phyloP scores from a whole-genome alignment of 1,140 invertebrate species.

The Dendrolimus punctatus region DNA sequence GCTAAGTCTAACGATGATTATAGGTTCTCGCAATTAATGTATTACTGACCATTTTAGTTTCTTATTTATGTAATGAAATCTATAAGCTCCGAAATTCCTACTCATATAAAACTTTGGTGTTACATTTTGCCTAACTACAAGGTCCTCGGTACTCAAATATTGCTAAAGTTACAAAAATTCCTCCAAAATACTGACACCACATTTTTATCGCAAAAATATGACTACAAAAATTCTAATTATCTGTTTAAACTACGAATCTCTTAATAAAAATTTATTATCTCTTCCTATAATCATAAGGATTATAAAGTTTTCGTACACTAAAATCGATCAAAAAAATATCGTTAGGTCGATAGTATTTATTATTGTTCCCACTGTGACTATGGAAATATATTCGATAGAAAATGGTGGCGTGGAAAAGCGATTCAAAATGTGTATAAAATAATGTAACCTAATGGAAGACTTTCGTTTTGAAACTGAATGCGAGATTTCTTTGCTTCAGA shows the following conservation, averaged over 20 bases:
- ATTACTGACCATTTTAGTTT: slow-evolving; percentile 3
- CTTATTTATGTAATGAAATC: slow-evolving; percentile 4
- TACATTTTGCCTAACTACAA: slow-evolving; percentile 56
- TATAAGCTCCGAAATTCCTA: slow-evolving; percentile 55
- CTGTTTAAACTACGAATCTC: slow-evolving; percentile 36
- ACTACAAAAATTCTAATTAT: slow-evolving; percentile 56
- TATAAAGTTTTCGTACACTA: slow-evolving; percentile 13
- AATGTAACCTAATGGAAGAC: slow-evolving; percentile 68
- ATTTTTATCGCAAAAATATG: slow-evolving; percentile 55
- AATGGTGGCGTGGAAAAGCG: slow-evolving; percentile 10
- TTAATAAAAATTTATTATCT: slow-evolving; percentile 30
- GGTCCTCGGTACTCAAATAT: slow-evolving; percentile 40
- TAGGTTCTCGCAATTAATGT: slow-evolving; percentile 2
- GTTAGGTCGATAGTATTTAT: slow-evolving; percentile 41
- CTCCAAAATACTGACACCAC: slow-evolving; percentile 63
- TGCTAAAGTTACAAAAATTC: slow-evolving; percentile 43
- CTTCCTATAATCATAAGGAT: slow-evolving; percentile 20
- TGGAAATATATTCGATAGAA: slow-evolving; percentile 21
- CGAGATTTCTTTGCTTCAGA: slow-evolving; percentile 10
- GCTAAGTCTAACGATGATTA: slow-evolving; percentile 35
- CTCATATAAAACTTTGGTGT: slow-evolving; percentile 62
- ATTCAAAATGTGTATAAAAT: slow-evolving; percentile 26
- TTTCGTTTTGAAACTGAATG: slow-evolving; percentile 44
- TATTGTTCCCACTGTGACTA: slow-evolving; percentile 51
- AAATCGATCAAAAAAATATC: slow-evolving; percentile 54